These are phyloP conservation scores for Tenodera sinensis DNA, from an alignment of 2,888 invertebrate species.

Conservation along the genomic window DNA sequence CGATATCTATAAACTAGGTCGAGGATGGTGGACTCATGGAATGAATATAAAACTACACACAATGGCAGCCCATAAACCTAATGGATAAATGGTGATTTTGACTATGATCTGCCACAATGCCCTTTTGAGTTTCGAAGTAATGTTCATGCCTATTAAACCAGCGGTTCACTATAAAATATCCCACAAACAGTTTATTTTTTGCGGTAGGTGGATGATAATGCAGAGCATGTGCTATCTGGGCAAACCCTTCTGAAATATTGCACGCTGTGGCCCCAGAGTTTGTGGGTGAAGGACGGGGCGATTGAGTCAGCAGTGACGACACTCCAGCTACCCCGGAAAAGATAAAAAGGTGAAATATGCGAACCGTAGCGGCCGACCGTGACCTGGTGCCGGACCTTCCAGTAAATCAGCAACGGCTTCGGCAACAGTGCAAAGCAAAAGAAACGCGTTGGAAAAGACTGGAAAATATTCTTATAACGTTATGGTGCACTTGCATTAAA, in stretches of 20 bases:
- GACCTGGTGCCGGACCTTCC: conserved; percentile 1
- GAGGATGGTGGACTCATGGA: too few species aligned
- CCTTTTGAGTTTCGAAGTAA: not conserved
- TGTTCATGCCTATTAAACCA: not conserved
- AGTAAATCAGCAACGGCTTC: conserved; percentile 2
- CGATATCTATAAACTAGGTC: too few species aligned
- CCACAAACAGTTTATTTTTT: not conserved
- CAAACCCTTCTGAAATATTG: not conserved
- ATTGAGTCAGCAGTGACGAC: not conserved
- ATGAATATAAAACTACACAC: too few species aligned
- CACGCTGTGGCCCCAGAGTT: not conserved
- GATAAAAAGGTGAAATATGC: conserved; percentile 30
- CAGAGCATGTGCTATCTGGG: not conserved
- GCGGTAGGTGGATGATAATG: not conserved
- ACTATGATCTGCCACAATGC: too few species aligned
- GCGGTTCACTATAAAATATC: not conserved
- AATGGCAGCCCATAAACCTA: too few species aligned
- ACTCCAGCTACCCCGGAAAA: conserved; percentile 18
- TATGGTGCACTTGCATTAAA: not conserved
- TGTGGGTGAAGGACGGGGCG: not conserved
- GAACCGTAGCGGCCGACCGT: conserved; percentile 20
- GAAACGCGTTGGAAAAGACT: not conserved
- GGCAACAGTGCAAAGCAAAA: not conserved
- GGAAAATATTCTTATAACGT: not conserved
- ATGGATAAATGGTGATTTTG: too few species aligned